Conservation (phyloP, 1,140 invertebrate species). For the Bombus consobrinus region DNA sequence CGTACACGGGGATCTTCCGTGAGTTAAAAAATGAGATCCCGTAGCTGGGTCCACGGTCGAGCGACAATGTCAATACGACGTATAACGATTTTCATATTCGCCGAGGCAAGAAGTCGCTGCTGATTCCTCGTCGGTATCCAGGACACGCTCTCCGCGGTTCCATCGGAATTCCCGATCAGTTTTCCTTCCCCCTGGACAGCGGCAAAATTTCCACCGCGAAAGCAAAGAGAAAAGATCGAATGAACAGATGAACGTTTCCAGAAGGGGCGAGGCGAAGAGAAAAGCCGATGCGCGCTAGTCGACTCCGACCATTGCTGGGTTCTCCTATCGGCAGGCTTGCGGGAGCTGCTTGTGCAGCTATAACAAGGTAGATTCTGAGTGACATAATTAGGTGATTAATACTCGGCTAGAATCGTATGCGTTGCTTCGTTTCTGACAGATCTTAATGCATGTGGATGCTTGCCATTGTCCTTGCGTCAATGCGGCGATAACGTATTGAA, state of each 20-base stretch:
- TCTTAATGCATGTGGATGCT: neutral
- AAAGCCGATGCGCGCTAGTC: neutral
- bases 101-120: conserved; percentile 13
- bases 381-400: conserved; percentile 10
- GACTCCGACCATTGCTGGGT: too few species aligned
- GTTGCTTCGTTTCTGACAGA: neutral
- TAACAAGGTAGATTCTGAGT: neutral
- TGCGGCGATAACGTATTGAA: neutral
- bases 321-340: neutral
- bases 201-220: conserved; percentile 47
- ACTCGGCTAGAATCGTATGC: neutral
- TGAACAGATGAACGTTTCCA: conserved; percentile 20
- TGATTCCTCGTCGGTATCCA: conserved; percentile 70
- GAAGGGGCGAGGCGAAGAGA: neutral
- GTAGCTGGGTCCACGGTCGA: conserved; percentile 3
- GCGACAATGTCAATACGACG: conserved; percentile 74
- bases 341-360: too few species aligned
- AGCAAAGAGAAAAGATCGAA: conserved; percentile 40
- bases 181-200: conserved; percentile 68
- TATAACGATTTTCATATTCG: conserved; percentile 77
- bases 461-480: neutral
- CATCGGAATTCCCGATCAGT: conserved; percentile 79
- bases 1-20: too few species aligned
- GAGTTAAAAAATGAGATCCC: neutral
- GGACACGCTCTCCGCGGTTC: conserved; percentile 76